These are phyloP conservation scores for Epistrophe eligans DNA, from an alignment of 2,888 invertebrate species.

Conservation along the genomic window DNA sequence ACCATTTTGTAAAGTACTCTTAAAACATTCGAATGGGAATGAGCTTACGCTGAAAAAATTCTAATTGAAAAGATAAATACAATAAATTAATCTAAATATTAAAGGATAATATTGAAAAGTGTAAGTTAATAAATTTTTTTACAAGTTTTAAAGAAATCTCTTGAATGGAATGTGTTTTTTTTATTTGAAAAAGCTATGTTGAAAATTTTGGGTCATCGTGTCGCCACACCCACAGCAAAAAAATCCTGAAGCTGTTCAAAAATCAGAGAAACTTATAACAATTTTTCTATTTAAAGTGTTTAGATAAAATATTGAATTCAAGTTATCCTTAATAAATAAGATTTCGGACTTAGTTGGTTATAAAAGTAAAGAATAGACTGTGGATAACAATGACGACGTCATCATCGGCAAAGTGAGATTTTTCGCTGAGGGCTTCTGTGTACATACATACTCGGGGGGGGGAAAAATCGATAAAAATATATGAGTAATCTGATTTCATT, in stretches of 20 bases:
- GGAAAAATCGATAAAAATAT: slow-evolving; percentile 60
- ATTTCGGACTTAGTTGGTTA: background rate
- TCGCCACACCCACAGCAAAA: slow-evolving; percentile 81
- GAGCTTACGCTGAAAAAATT: slow-evolving; percentile 66
- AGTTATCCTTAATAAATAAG: background rate
- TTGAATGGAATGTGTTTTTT: slow-evolving; percentile 46
- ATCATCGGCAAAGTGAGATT: slow-evolving; percentile 71
- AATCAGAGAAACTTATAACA: background rate
- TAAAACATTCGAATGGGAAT: slow-evolving; percentile 77
- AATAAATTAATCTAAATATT: slow-evolving; percentile 54
- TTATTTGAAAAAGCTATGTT: slow-evolving; percentile 73
- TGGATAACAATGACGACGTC: slow-evolving; percentile 67
- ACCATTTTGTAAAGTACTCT: slow-evolving; percentile 80
- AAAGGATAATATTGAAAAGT: slow-evolving; percentile 76
- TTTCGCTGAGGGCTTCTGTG: slow-evolving; percentile 36
- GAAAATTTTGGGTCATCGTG: slow-evolving; percentile 80
- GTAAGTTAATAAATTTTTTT: slow-evolving; percentile 76
- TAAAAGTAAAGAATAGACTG: slow-evolving; percentile 15
- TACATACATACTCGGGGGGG: slow-evolving; percentile 62
- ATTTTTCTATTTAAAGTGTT: slow-evolving; percentile 17
- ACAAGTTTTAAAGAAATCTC: slow-evolving; percentile 39
- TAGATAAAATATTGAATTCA: background rate
- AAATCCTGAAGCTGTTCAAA: slow-evolving; percentile 29
- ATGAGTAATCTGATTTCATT: slow-evolving; percentile 63
- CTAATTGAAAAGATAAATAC: slow-evolving; percentile 54